Evolutionary conservation across 2,888 invertebrate species (phyloP).

Genomic region (Oxytorus armatus): DNA sequence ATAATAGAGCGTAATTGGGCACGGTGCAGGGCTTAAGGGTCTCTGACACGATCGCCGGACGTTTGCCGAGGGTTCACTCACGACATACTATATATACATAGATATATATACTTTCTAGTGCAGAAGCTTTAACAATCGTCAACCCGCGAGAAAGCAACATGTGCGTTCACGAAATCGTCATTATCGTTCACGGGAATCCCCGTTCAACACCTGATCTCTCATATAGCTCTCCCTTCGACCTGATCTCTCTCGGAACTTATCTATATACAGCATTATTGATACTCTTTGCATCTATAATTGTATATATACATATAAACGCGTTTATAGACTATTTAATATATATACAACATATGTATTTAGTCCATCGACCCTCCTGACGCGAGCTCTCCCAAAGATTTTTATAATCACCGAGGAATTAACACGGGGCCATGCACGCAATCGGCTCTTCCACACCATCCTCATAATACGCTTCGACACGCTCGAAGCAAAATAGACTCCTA

Average conservation of each 20-base stretch:
- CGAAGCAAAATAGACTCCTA: conserved; percentile 25
- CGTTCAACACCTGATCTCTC: conserved; percentile 80
- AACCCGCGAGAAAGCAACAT: conserved; percentile 81
- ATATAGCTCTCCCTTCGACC: conserved; percentile 64
- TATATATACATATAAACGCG: background rate
- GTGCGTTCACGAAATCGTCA: conserved; percentile 73
- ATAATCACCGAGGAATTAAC: conserved; percentile 43
- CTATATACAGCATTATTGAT: background rate
- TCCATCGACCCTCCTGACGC: conserved; percentile 14
- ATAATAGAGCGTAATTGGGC: conserved; percentile 79
- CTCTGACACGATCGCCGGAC: conserved; percentile 51
- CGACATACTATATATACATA: conserved; percentile 17
- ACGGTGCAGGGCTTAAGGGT: conserved; percentile 68
- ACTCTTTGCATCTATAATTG: conserved; percentile 8
- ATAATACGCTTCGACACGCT: conserved; percentile 54
- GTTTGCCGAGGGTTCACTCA: conserved; percentile 43
- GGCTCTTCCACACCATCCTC: conserved; percentile 9
- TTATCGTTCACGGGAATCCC: conserved; percentile 67
- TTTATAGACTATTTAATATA: background rate
- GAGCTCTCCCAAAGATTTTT: conserved; percentile 28
- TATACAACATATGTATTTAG: background rate
- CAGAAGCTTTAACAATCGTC: conserved; percentile 59
- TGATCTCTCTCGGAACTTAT: background rate
- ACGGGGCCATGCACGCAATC: conserved; percentile 11
- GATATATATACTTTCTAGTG: conserved; percentile 7